Base-by-base conservation (phyloP, 2,888 invertebrate species). In the Eueremaeus valkanovi region DNA sequence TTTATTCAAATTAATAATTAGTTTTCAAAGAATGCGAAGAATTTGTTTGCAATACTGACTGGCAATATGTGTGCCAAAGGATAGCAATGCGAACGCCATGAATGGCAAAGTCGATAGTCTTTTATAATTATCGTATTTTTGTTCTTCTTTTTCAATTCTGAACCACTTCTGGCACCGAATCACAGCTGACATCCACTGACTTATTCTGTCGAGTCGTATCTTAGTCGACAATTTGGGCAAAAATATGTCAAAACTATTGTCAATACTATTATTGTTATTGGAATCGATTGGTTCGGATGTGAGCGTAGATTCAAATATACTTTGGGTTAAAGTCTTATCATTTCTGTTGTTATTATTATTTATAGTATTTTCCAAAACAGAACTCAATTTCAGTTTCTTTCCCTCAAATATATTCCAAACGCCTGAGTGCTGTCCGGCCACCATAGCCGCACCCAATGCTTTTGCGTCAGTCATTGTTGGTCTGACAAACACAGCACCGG, bases 391-490 rank as follows among this genome's bases (percentile, higher is more conserved):
- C 51, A 8, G 33, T 21, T 1, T 58, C 58, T 16, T 2, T 18
- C 29, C 49, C 24, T 42, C n/a, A 1, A 40, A 13, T 3, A 18
- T 16, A 18, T 45, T 5, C 42, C 42, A 70, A 29, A 40, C 9
- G 1, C 70, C 70, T 2, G 92, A 87, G 40, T 90, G 91, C 66
- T 87, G 33, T 1, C 92, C 93, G 9, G 97, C 97, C 40, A 91
- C 93, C 86, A 97, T 91, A 0, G 95, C 97, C 45, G 90, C 95
- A 31, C 98, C 98, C 79, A 98, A 86, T 0, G 95, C 91, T 0
- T 95, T 93, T 80, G 95, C 92, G 84, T 98, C 96, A 81, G 90
- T 88, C 83, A 91, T 87, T 75, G 90, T 89, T 18, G 96, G 91
- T 18, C 94, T 89, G 18, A 92, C 90, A 8, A 77, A 51, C 18